Conservation (phyloP, 2,797 vertebrate species). For the Sylvilagus floridanus region DNA sequence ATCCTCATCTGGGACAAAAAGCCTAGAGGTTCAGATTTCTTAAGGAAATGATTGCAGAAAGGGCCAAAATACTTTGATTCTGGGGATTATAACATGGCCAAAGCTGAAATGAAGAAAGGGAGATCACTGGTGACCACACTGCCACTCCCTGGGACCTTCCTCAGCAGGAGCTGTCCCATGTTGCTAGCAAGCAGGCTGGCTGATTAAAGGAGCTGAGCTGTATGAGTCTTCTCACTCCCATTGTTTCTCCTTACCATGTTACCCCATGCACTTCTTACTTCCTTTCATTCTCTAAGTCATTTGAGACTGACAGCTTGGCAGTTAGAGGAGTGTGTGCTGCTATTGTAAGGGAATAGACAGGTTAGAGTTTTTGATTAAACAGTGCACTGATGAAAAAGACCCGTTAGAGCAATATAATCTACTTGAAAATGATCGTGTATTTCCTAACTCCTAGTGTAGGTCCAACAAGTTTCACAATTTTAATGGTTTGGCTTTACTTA, state of each 20-base stretch:
- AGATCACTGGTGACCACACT: constrained; percentile 99
- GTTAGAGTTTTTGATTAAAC: constrained; percentile 87
- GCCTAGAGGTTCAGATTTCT: too few relatives aligned
- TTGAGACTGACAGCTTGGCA: constrained; percentile 90
- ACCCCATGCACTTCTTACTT: constrained; percentile 85
- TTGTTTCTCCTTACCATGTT: constrained; percentile 86
- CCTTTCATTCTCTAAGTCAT: constrained; percentile 91
- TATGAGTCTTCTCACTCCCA: constrained; percentile 89
- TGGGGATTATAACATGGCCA: constrained; percentile 99
- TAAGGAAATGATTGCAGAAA: too few relatives aligned
- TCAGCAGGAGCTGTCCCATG: constrained; percentile 97
- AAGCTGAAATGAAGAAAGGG: constrained; percentile 98
- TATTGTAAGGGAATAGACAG: constrained; percentile 87
- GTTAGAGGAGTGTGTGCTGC: constrained; percentile 90
- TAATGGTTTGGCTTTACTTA: constrained; percentile 89
- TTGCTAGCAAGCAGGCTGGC: constrained; percentile 98
- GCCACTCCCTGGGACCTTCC: constrained; percentile 99
- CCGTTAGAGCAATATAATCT: constrained; percentile 88
- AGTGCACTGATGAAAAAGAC: constrained; percentile 89
- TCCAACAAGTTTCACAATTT: constrained; percentile 85
- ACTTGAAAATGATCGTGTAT: constrained; percentile 92
- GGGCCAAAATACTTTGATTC: constrained; percentile 99
- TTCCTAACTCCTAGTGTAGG: constrained; percentile 91
- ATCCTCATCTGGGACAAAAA: too few relatives aligned
- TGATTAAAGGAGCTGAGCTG: constrained; percentile 91